Base-by-base conservation (phyloP, 2,888 invertebrate species). In the Thalpophila matura region DNA sequence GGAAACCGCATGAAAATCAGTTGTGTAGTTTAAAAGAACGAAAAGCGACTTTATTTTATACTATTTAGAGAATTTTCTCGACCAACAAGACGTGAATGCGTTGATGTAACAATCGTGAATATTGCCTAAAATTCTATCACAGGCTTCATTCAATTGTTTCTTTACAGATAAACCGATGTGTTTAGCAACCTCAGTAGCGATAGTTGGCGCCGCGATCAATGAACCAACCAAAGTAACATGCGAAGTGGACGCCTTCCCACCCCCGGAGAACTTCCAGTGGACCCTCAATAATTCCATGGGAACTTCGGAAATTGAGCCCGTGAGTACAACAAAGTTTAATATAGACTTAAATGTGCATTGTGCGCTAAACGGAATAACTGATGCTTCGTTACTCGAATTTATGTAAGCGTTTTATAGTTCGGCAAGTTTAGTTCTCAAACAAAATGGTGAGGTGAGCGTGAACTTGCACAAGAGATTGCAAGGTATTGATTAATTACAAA, bases 221-320 rank as follows among this genome's bases (percentile, higher is more conserved):
- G 98, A 98, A 89, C 96, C 97, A 55, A 97, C 97, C 0, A 96
- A 96, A 86, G 96, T 98, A 59, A 93, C 96, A 47, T 98, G 98
- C 88, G 97, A 97, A 89, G 98, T 98, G 43, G 98, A 98, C 84
- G 97, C 98, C 20, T 98, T 97, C 89, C 98, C 98, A 14, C 96
- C 96, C 1, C 98, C 98, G 1, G 97, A 97, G 84, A 97, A 96
- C 84, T 98, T 98, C 91, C 97, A 97, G 81, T 98, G 98, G 98
- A 96, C 97, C 26, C 97, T 98, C 89, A 99, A 99, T 94, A 98
- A 98, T 92, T 97, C 98, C 35, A 97, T 97, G 74, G 98, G 98
- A 86, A 96, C 96, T 78, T 95, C 96, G 69, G 98, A 98, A 84
- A 96, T 98, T 46, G 93, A 94, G 45, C 56, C 90, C 69, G 95